Evolutionary conservation across 2,113 vertebrate species (phyloP).

Genomic region (Lepus americanus): DNA sequence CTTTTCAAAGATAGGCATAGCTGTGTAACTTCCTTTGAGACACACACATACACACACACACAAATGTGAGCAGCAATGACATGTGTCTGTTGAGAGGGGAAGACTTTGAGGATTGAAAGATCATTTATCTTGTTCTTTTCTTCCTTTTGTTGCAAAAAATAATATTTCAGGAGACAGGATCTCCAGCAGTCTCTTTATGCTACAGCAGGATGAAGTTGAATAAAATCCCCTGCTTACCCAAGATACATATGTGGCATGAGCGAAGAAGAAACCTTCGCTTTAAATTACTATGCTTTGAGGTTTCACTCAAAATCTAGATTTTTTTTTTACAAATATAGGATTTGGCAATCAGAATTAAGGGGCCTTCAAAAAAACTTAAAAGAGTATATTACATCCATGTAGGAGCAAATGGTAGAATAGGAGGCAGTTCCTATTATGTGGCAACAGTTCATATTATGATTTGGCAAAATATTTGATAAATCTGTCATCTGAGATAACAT

Average conservation of each 20-base stretch:
- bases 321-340: not conserved
- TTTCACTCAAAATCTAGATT: not conserved
- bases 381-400: not conserved
- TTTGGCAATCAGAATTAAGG: not conserved
- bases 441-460: not conserved
- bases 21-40: not conserved
- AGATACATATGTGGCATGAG: not conserved
- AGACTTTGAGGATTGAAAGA: not conserved
- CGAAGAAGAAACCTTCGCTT: not conserved
- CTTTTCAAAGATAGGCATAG: not conserved
- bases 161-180: not conserved
- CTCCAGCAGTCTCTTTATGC: not conserved
- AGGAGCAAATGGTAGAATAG: not conserved
- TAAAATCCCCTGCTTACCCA: not conserved
- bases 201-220: not conserved
- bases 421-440: not conserved
- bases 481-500: not conserved
- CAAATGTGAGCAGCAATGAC: not conserved
- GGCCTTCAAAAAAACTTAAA: not conserved
- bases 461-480: not conserved
- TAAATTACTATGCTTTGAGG: not conserved
- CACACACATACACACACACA: not conserved
- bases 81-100: not conserved
- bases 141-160: not conserved
- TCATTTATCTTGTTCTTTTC: not conserved